Evolutionary conservation across 2,113 vertebrate species (phyloP).

Genomic region (Cyanoderma ruficeps): DNA sequence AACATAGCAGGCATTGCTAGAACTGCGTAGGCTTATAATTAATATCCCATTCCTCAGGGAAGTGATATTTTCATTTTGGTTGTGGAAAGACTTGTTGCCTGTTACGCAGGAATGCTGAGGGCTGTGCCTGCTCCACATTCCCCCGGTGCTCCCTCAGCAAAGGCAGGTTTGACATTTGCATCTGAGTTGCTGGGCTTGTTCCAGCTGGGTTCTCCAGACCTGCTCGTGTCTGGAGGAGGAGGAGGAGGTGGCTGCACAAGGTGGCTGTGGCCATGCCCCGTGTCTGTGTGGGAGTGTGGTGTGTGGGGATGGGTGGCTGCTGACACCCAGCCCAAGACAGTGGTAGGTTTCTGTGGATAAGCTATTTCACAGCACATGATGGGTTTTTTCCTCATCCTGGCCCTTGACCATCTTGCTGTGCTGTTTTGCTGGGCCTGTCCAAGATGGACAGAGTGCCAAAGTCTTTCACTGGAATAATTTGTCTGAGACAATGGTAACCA

Average conservation of each 20-base stretch:
- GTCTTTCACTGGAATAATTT: background rate
- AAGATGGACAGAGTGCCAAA: background rate
- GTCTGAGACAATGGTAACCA: background rate
- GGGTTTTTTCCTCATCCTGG: background rate
- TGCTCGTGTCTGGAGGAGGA: background rate
- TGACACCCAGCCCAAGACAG: background rate
- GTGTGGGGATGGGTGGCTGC: background rate
- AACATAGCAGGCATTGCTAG: constrained; percentile 30
- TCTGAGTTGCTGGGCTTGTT: background rate
- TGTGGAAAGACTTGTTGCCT: background rate
- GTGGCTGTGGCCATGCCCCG: rapidly evolving
- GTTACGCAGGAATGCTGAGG: background rate
- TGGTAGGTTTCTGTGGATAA: background rate
- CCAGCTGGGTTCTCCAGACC: background rate
- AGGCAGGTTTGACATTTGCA: background rate
- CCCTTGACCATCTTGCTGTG: background rate
- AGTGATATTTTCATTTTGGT: background rate
- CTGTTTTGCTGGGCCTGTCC: background rate
- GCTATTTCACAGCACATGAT: rapidly evolving
- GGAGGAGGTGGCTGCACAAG: rapidly evolving
- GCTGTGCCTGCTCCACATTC: background rate
- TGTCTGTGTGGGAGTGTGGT: rapidly evolving
- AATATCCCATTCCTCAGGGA: background rate
- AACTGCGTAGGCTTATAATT: background rate
- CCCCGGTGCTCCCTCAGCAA: background rate